Evolutionary conservation across 2,113 vertebrate genomes (phyloP).

Genomic region (Protobothrops mucrosquamatus): DNA sequence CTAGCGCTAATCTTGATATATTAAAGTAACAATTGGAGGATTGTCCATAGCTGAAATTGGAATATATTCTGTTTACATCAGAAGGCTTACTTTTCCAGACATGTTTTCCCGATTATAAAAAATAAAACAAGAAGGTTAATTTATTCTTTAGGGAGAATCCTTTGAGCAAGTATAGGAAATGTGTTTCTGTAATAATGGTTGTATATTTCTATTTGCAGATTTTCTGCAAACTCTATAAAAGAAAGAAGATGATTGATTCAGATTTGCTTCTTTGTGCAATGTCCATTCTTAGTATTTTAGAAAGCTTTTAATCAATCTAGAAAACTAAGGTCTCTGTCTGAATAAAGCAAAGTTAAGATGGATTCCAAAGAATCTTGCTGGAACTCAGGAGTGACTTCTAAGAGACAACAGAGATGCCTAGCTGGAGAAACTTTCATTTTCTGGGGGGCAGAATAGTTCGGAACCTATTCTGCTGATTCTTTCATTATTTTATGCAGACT

Average conservation of each 20-base stretch:
- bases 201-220: neutral
- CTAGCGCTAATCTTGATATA: neutral
- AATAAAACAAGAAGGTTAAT: neutral
- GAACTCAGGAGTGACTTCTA: neutral
- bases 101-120: neutral
- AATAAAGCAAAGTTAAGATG: neutral
- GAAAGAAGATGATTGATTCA: fast-evolving
- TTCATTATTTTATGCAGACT: conserved; percentile 37
- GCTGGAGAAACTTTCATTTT: conserved; percentile 46
- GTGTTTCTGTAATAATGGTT: neutral
- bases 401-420: neutral
- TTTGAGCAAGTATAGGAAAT: neutral
- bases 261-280: neutral
- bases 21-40: neutral
- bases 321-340: neutral
- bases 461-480: conserved; percentile 53
- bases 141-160: neutral
- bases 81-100: neutral
- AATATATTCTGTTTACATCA: neutral
- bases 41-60: neutral
- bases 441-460: neutral
- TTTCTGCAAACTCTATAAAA: fast-evolving
- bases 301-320: neutral
- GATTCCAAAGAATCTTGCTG: neutral
- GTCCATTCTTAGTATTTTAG: neutral